Evolutionary conservation across 2,888 invertebrate species (phyloP), one percentile per base, ranked within the genome.

Genomic region (Nezara viridula): DNA sequence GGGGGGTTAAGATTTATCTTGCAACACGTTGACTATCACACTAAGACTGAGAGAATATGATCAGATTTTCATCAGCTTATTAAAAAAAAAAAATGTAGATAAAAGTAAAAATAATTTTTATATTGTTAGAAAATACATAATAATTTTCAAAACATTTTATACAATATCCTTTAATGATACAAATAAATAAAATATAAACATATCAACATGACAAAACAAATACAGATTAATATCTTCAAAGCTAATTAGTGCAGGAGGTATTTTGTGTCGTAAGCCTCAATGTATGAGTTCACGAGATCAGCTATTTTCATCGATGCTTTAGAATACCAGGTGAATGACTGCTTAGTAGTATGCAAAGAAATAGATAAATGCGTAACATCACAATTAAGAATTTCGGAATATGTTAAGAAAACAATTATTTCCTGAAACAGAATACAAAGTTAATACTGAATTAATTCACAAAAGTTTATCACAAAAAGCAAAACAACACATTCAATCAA

Each of bases 401-500:
- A 89, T 19, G 44, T 60, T 37, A 47, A 44, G n/a, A 49, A 44
- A 21, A 44, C 10, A 37, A 89, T 89, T 12, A 89, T 86, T 86
- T 89, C 86, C 89, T 89, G 86, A 37, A 89, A 89, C 32, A 86
- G 12, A 86, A 81, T 60, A 27, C n/a, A n/a, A 85, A 40, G 52
- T 81, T 37, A 85, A 66, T 44, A 52, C 1, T 37, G 2, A 32
- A 73, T 73, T 37, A 73, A 32, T 55, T n/a, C n/a, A 24, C 9
- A 21, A 21, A 52, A 21, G 21, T 52, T 21, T 52, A 9, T 49
- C 24, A n/a, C 52, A 52, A 52, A 52, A 21, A 24, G 7, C 52
- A 52, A 24, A 52, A 52, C 21, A 52, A 24, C 21, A 52, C 5
- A 52, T 52, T 21, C 24, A 52, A 24, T 1, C 24, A 52, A 52